These are phyloP conservation scores for Capromys pilorides DNA, from an alignment of 2,797 vertebrate species.

Conservation along the genomic window DNA sequence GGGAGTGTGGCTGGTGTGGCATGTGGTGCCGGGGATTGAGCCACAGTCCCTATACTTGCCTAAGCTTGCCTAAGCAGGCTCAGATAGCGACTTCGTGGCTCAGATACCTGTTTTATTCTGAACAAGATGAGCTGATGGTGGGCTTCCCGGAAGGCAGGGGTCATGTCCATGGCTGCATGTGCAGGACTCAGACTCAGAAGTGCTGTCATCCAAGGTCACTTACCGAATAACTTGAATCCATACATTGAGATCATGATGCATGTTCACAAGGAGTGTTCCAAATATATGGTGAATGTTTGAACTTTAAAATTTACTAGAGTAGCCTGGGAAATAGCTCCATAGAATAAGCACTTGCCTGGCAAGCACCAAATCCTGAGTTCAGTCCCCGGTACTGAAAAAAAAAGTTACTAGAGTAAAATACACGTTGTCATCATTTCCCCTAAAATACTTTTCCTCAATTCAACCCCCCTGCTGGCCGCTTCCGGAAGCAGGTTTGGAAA, in stretches of 20 bases:
- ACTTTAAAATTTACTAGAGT: background rate
- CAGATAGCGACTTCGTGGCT: background rate
- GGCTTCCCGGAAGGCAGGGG: background rate
- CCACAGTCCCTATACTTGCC: no score
- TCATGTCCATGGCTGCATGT: background rate
- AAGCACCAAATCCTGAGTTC: no score
- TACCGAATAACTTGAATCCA: background rate
- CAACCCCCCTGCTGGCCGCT: background rate
- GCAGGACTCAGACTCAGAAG: background rate
- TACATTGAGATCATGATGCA: background rate
- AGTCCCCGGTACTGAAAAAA: background rate
- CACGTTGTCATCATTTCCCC: background rate
- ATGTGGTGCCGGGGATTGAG: no score
- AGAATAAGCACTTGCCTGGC: no score
- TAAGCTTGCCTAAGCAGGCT: no score
- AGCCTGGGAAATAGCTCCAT: no score
- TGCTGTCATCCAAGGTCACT: background rate
- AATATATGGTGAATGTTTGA: background rate
- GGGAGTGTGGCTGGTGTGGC: no score
- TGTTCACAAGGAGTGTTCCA: background rate
- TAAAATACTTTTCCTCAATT: background rate
- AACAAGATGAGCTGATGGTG: background rate
- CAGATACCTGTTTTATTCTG: slow-evolving; percentile 33
- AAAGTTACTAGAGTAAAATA: background rate
- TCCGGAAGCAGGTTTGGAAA: background rate